phyloP scores from a whole-genome alignment of 2,888 invertebrate genomes.

The Brachycybe producta region DNA sequence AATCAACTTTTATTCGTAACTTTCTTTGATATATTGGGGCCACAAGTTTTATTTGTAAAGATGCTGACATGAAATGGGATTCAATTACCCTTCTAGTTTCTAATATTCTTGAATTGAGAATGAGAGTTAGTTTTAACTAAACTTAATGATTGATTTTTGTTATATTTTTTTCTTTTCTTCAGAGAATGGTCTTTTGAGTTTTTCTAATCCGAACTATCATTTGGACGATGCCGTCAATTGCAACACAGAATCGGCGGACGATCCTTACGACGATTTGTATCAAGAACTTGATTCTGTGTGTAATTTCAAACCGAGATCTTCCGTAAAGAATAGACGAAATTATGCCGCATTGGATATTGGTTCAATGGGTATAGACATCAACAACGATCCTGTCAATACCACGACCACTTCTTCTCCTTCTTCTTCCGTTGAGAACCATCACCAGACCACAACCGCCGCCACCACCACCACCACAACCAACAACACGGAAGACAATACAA shows the following conservation, averaged over 20 bases:
- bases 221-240: constrained; percentile 62
- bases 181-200: constrained; percentile 82
- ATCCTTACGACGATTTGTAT: constrained; percentile 39
- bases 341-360: constrained; percentile 54
- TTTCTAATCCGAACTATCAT: constrained; percentile 84
- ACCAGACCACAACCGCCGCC: constrained; percentile 1
- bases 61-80: no score
- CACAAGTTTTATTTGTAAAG: no score
- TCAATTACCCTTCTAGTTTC: neutral
- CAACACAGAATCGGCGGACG: constrained; percentile 36
- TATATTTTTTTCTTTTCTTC: constrained; percentile 34
- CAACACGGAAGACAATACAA: constrained; percentile 24
- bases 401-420: no score
- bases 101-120: neutral
- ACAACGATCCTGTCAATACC: constrained; percentile 37
- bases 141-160: neutral
- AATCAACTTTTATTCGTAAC: no score
- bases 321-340: constrained; percentile 40
- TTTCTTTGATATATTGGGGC: no score
- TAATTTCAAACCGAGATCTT: constrained; percentile 24
- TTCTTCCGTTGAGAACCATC: constrained; percentile 1
- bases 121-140: no score
- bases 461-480: constrained; percentile 27
- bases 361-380: constrained; percentile 57
- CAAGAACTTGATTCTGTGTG: constrained; percentile 48